Evolutionary conservation across 2,113 vertebrate genomes (phyloP), one percentile per base, ranked within the genome.

Genomic region (Egretta garzetta): DNA sequence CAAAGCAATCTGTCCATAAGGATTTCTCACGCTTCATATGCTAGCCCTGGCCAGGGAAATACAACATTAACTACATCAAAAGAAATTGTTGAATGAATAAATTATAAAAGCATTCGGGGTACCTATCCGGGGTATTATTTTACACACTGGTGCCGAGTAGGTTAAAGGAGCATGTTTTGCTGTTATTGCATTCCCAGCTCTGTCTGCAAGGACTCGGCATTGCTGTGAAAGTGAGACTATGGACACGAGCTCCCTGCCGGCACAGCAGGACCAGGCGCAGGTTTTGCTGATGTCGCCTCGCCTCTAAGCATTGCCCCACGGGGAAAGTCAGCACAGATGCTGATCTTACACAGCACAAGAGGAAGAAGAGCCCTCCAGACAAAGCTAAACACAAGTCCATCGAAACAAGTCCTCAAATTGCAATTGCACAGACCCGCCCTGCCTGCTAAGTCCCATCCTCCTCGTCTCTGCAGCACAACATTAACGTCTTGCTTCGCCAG

Each of bases 1-100:
- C 96, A 97, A 95, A 96, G 96, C 96, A 97, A 96, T 80, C 97
- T 97, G 97, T 98, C 97, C 95, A 87, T 84, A 88, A 97, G 93
- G 96, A 97, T 97, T 97, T 87, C 96, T 98, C 95, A 97, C 27
- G 97, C 97, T 96, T 93, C 91, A 53, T 7, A 15, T 71, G 90
- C 86, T 94, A 90, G 92, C 90, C 93, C 79, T 8, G 66, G 94
- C 79, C 94, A 83, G 94, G 94, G 96, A 97, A 93, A 96, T 88
- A 91, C 91, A 96, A 90, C 96, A 96, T 97, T 97, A 96, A 77
- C 94, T 96, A 96, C 96, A 97, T 49, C 92, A 49, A 49, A 91
- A 97, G 94, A 73, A 88, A 96, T 62, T 86, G 90, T 26, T 94
- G 96, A 94, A 97, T 98, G 92, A 97, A 98, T 98, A 97, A 97